A percentile compares a stretch with the other conserved stretches of the same genome.
Conservation (phyloP, 2,797 vertebrate genomes). For the Trachops cirrhosus region DNA sequence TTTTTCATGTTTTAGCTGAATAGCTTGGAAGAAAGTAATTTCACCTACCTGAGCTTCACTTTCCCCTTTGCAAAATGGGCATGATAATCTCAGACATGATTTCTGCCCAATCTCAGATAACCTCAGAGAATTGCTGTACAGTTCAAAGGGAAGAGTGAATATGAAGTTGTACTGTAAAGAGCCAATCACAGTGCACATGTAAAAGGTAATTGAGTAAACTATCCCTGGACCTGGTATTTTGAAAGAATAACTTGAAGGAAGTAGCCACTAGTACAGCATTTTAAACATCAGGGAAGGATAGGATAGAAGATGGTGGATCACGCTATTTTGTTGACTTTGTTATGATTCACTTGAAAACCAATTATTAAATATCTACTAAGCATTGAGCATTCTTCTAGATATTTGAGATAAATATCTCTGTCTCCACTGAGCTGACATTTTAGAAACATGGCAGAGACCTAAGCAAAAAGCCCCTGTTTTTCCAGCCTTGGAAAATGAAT, state of each 20-base stretch:
- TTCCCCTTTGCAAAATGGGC: background rate
- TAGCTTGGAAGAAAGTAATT: background rate
- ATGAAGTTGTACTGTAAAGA: constrained; percentile 18
- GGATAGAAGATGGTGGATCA: background rate
- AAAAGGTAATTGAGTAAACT: background rate
- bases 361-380: constrained; percentile 1
- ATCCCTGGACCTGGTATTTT: background rate
- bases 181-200: background rate
- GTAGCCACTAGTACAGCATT: background rate
- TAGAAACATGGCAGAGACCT: background rate
- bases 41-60: background rate
- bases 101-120: too few species aligned
- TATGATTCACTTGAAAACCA: constrained; percentile 11
- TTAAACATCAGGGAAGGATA: constrained; percentile 8
- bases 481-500: background rate
- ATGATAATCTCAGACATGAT: background rate
- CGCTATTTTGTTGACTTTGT: background rate
- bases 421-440: background rate
- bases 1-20: background rate
- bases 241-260: constrained; percentile 44
- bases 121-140: background rate
- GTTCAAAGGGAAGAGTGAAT: background rate
- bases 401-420: background rate
- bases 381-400: constrained; percentile 14
- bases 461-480: background rate